These are phyloP conservation scores for Phaonia tiefii DNA, from an alignment of 2,888 invertebrate genomes.

Conservation along the genomic window DNA sequence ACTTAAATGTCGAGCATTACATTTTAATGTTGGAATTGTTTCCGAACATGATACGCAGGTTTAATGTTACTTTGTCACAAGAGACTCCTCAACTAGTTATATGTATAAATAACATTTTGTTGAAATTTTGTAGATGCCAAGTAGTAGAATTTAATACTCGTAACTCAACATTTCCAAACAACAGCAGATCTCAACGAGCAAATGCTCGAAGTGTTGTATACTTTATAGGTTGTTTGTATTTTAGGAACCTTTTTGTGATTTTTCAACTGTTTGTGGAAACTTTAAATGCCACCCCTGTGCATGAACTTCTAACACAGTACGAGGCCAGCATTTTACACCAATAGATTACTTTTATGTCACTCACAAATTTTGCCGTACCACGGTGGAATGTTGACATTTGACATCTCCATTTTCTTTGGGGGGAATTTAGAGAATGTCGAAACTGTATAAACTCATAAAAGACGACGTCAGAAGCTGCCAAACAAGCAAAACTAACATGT, in stretches of 20 bases:
- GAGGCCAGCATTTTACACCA: neutral
- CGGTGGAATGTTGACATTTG: neutral
- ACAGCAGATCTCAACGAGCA: no score
- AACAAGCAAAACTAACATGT: neutral
- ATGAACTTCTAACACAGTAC: no score
- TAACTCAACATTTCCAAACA: neutral
- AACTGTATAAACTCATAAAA: neutral
- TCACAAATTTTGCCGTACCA: no score
- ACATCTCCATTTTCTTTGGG: neutral
- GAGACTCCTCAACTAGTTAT: no score
- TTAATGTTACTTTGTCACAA: neutral
- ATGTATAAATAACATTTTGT: no score
- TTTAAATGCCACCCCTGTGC: no score
- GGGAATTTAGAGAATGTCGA: neutral
- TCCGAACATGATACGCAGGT: neutral
- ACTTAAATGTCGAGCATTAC: conserved; percentile 2
- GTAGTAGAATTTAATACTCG: neutral
- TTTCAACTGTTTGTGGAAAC: no score
- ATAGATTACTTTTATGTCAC: neutral
- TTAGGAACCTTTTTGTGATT: no score
- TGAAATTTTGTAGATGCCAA: neutral
- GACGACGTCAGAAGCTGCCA: neutral
- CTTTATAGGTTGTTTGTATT: no score
- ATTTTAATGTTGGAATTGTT: neutral
- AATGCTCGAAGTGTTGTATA: no score